Conservation (phyloP, 2,113 vertebrate genomes). For the Psophia crepitans region DNA sequence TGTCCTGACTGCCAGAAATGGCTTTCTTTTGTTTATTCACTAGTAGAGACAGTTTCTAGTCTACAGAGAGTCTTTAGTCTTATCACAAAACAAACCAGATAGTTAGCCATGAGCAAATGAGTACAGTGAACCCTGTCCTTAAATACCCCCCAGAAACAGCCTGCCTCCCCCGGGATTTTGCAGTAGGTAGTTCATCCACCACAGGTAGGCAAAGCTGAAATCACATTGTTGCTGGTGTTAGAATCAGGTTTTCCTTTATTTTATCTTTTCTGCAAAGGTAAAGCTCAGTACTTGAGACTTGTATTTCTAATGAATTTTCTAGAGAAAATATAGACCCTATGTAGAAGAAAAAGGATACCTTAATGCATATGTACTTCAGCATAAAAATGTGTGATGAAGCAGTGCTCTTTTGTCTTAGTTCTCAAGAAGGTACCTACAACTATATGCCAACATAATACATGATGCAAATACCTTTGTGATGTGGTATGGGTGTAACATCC, state of each 20-base stretch:
- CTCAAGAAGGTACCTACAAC: neutral
- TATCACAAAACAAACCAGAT: conserved; percentile 52
- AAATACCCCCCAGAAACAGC: neutral
- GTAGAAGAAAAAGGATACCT: neutral
- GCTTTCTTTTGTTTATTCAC: conserved; percentile 43
- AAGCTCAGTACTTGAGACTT: neutral
- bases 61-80: conserved; percentile 17
- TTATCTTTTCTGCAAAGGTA: neutral
- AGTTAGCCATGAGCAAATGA: neutral
- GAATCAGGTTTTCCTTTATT: neutral
- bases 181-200: neutral
- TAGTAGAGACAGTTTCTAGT: conserved; percentile 9
- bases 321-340: neutral
- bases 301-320: neutral
- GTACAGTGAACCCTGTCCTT: neutral
- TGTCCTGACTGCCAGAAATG: conserved; percentile 22
- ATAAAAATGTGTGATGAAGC: neutral
- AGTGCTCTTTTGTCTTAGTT: neutral
- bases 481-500: neutral
- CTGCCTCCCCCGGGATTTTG: neutral
- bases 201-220: neutral
- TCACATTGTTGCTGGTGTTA: neutral
- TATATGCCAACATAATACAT: neutral
- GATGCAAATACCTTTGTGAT: neutral
- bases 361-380: neutral